Evolutionary conservation across 2,888 invertebrate genomes (phyloP), one percentile per base, ranked within the genome.

Genomic region (Aspidiotus rigidus): DNA sequence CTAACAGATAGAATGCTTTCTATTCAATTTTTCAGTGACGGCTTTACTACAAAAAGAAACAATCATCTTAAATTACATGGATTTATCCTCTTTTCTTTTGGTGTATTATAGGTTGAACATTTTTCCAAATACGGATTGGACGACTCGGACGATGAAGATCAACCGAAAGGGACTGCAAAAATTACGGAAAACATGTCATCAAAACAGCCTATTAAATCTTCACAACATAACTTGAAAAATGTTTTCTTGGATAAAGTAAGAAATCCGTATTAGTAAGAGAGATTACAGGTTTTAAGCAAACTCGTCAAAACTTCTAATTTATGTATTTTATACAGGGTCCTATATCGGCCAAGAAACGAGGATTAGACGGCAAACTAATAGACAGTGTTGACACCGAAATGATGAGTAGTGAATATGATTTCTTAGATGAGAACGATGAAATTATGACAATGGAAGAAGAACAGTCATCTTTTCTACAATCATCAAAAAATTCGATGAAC

Each of bases 121-220:
- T 96, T 96, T 79, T 94, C 95, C 15, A 95, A 94, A 76, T 97
- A 96, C 77, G 93, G 92, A 0, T 79, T 92, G 39, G 86, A 86
- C 10, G 95, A 95, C 73, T 90, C 91, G 0, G 93, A 93, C 72
- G 95, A 95, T 70, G 92, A 92, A 6, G 69, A 69, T 13, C 88
- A 88, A 8, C 74, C 73, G 16, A 71, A 64, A 41, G 73, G 55
- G 39, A 53, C 60, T 40, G 74, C 72, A 13, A 56, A 72, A 13
- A 73, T 73, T 16, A 17, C 71, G 13, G 61, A 69, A 8, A 70
- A 70, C 57, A 54, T 53, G 39, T 41, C 53, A 15, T 55, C 70
- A n/a, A 64, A 62, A 70, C 41, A 64, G 15, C 11, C 64, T 40
- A 17, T 53, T 15, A 59, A 62, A 59, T 69, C 49, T 6, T 16